phyloP scores from a whole-genome alignment of 2,888 invertebrate species.

The Limnephilus marmoratus region DNA sequence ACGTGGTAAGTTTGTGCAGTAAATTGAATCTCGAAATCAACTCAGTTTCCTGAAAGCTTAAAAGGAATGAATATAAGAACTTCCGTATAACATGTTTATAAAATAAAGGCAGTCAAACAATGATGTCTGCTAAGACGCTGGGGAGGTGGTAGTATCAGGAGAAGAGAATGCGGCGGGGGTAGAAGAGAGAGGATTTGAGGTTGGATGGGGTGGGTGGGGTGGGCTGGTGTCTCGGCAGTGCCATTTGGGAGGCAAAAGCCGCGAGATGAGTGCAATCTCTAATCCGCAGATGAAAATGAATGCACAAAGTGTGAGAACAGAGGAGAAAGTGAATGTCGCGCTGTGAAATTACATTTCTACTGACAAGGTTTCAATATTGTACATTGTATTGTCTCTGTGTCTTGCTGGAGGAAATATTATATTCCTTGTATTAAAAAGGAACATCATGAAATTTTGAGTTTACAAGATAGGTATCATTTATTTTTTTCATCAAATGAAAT shows the following conservation, averaged over 20 bases:
- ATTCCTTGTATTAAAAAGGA: not conserved
- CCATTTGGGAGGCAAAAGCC: slow-evolving; percentile 63
- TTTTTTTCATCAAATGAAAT: not conserved
- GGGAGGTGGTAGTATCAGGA: not conserved
- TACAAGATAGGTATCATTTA: too few species aligned
- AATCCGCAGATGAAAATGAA: slow-evolving; percentile 65
- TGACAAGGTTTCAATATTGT: not conserved
- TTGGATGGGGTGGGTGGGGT: slow-evolving; percentile 35
- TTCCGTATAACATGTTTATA: slow-evolving; percentile 52
- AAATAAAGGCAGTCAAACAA: slow-evolving; percentile 59
- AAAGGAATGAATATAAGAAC: not conserved
- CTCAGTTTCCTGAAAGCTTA: not conserved
- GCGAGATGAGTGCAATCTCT: slow-evolving; percentile 66
- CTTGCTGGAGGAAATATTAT: not conserved
- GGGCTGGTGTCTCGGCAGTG: slow-evolving; percentile 53
- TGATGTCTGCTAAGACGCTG: slow-evolving; percentile 56
- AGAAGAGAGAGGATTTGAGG: slow-evolving; percentile 25
- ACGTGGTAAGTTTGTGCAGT: not conserved
- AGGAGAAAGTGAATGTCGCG: slow-evolving; percentile 27
- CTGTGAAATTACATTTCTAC: slow-evolving; percentile 4
- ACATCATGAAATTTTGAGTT: not conserved
- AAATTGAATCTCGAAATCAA: not conserved
- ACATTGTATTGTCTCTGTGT: not conserved
- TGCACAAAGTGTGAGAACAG: slow-evolving; percentile 54
- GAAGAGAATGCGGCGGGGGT: not conserved